Conservation (phyloP, 1,140 invertebrate species). For the Pseudomyrmex gracilis region DNA sequence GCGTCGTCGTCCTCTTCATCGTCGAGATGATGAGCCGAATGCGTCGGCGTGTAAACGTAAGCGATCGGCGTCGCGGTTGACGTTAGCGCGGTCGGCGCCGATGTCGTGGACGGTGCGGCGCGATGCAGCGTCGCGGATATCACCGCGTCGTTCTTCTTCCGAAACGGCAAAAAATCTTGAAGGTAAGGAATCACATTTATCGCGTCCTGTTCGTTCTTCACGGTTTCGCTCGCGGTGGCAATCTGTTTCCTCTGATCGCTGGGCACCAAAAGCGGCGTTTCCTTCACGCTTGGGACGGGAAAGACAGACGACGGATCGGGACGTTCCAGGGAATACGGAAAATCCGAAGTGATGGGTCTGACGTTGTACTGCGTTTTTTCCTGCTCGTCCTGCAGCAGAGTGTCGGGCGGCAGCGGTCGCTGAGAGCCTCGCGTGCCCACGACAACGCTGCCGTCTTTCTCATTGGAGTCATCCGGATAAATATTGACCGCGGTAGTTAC, state of each 20-base stretch:
- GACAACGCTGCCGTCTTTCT: slow-evolving; percentile 86
- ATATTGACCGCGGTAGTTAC: slow-evolving; percentile 84
- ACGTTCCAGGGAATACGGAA: slow-evolving; percentile 88
- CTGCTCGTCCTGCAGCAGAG: slow-evolving; percentile 78
- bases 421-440: slow-evolving; percentile 86
- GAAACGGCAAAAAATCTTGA: slow-evolving; percentile 85
- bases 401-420: slow-evolving; percentile 86
- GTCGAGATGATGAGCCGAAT: slow-evolving; percentile 64
- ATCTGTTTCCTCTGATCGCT: slow-evolving; percentile 74
- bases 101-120: slow-evolving; percentile 33
- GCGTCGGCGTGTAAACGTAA: slow-evolving; percentile 82
- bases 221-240: slow-evolving; percentile 20
- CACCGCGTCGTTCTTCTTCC: slow-evolving; percentile 79
- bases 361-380: slow-evolving; percentile 49
- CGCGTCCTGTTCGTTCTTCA: slow-evolving; percentile 64
- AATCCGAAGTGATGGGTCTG: slow-evolving; percentile 84
- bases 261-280: slow-evolving; percentile 81
- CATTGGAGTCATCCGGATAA: slow-evolving; percentile 83
- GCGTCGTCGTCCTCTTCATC: slow-evolving; percentile 50
- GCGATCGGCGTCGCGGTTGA: slow-evolving; percentile 80
- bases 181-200: slow-evolving; percentile 85
- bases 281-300: slow-evolving; percentile 70
- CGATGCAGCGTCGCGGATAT: slow-evolving; percentile 82
- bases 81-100: slow-evolving; percentile 31
- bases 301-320: slow-evolving; percentile 82